Conservation (phyloP, 1,140 invertebrate genomes). For the Oreohelix idahoensis region DNA sequence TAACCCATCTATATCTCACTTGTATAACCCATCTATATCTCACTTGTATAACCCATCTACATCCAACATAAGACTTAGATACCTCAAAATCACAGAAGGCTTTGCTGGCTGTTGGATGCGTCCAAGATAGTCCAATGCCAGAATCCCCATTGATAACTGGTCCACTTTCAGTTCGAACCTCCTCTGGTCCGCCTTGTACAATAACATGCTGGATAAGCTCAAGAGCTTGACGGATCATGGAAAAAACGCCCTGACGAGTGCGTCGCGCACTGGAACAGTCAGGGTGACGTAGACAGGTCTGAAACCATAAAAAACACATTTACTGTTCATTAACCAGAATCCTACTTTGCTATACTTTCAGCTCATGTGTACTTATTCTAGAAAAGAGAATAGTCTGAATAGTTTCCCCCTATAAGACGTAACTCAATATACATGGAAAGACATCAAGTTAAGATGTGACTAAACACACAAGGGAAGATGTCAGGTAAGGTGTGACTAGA, state of each 20-base stretch:
- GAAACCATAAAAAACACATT: constrained; percentile 43
- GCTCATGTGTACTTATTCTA: no score
- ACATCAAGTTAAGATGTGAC: no score
- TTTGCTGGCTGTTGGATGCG: constrained; percentile 81
- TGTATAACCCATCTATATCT: no score
- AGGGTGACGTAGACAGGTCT: constrained; percentile 91
- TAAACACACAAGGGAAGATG: no score
- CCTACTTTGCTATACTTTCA: no score
- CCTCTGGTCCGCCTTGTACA: constrained; percentile 76
- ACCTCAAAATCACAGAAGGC: constrained; percentile 86
- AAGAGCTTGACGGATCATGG: constrained; percentile 92
- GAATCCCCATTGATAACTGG: constrained; percentile 68
- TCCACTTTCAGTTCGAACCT: constrained; percentile 71
- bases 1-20: no score
- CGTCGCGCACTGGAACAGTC: constrained; percentile 92
- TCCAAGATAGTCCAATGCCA: constrained; percentile 62
- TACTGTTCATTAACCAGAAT: no score
- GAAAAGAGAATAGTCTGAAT: no score
- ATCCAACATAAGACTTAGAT: constrained; percentile 38
- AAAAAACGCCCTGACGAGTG: constrained; percentile 92
- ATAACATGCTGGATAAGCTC: constrained; percentile 98
- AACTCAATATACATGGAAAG: no score
- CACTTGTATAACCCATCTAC: no score
- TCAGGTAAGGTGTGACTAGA: no score
- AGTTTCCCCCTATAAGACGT: no score